These are phyloP conservation scores for Scortum barcoo DNA, from an alignment of 2,113 vertebrate genomes.

Conservation along the genomic window DNA sequence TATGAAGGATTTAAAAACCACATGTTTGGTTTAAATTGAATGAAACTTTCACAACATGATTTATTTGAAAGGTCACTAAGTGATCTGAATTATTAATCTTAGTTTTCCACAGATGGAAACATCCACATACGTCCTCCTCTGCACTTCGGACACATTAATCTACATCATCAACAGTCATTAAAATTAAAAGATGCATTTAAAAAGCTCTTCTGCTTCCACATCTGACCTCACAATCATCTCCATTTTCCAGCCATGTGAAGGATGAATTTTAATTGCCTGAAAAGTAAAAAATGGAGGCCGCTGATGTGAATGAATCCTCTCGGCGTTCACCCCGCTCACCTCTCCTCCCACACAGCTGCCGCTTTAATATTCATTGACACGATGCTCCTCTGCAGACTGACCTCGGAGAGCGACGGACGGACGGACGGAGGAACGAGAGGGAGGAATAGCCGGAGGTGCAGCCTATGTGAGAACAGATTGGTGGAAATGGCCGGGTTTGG, in stretches of 20 bases:
- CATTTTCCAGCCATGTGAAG: constrained; percentile 2
- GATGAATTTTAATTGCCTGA: constrained; percentile 54
- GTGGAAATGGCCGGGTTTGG: constrained; percentile 27
- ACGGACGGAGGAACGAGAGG: neutral
- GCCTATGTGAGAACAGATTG: constrained; percentile 19
- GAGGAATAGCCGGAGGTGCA: constrained; percentile 16
- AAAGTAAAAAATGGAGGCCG: constrained; percentile 40
- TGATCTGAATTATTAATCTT: neutral
- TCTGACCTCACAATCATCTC: constrained; percentile 36
- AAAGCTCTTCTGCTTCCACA: constrained; percentile 6
- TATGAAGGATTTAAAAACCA: neutral
- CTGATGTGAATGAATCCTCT: constrained; percentile 48
- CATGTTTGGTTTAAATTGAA: neutral
- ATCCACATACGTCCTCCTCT: neutral
- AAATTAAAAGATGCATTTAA: constrained; percentile 22
- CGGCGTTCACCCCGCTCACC: constrained; percentile 43
- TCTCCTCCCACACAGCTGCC: constrained; percentile 60
- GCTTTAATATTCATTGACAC: constrained; percentile 45
- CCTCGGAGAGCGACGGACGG: constrained; percentile 2
- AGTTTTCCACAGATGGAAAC: neutral
- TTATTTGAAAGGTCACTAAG: neutral
- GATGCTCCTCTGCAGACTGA: constrained; percentile 22
- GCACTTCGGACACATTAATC: constrained; percentile 12
- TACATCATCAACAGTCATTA: constrained; percentile 26
- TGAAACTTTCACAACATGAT: neutral